Conservation (phyloP, 2,113 vertebrate species). For the Danionella cerebrum region DNA sequence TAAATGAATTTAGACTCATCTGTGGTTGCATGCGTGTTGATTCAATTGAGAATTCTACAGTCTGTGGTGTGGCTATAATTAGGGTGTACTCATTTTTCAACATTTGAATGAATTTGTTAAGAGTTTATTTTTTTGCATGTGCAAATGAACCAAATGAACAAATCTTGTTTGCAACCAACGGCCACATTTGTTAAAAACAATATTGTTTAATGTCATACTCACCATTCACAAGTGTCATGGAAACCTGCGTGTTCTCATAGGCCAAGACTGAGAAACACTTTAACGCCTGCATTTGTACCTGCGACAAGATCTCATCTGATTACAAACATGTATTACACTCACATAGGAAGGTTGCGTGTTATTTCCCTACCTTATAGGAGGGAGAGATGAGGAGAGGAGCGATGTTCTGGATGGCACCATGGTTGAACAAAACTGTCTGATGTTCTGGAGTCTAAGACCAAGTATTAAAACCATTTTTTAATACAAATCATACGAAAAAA, state of each 20-base stretch:
- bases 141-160: neutral
- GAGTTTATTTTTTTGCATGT: too few species aligned
- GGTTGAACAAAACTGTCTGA: conserved; percentile 94
- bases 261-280: conserved; percentile 97
- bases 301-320: neutral
- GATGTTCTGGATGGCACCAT: conserved; percentile 92
- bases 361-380: conserved; percentile 93
- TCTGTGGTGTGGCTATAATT: too few species aligned
- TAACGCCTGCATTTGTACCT: conserved; percentile 97
- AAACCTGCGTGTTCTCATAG: conserved; percentile 96
- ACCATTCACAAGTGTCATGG: conserved; percentile 94
- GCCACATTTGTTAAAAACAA: too few species aligned
- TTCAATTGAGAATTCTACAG: too few species aligned
- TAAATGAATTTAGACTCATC: too few species aligned
- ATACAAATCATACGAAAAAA: too few species aligned
- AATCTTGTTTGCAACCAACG: too few species aligned
- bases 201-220: conserved; percentile 48
- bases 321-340: neutral
- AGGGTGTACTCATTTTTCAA: too few species aligned
- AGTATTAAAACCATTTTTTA: neutral
- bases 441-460: conserved; percentile 85
- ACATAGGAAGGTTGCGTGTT: neutral
- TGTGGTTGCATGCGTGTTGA: too few species aligned
- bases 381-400: conserved; percentile 85
- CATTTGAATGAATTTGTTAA: too few species aligned